These are phyloP conservation scores for Microcebus lehilahytsara DNA, from an alignment of 2,113 vertebrate species.

Conservation along the genomic window DNA sequence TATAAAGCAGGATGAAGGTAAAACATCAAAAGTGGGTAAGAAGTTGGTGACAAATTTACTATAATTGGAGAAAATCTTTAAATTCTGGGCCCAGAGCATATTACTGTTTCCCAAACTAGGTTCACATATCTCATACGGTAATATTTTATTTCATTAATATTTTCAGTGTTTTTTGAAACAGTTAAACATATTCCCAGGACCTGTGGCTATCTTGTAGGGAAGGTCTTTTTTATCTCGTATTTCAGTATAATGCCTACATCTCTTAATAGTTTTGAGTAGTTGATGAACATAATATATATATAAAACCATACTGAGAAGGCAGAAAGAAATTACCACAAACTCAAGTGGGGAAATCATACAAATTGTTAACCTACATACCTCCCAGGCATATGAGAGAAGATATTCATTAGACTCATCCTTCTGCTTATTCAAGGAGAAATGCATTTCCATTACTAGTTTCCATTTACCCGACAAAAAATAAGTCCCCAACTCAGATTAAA, in stretches of 20 bases:
- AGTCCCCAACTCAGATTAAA: background rate
- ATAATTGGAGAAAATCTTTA: background rate
- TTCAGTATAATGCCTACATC: background rate
- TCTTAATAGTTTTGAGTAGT: background rate
- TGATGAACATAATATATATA: background rate
- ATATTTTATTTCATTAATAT: background rate
- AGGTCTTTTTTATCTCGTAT: background rate
- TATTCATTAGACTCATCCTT: background rate
- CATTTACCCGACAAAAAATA: background rate
- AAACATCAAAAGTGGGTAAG: background rate
- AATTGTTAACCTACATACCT: background rate
- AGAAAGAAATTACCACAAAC: background rate
- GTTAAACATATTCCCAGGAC: background rate
- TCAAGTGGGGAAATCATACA: background rate
- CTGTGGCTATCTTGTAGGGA: background rate
- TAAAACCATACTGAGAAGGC: background rate
- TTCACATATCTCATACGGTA: background rate
- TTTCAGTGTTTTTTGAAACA: background rate
- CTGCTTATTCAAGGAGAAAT: background rate
- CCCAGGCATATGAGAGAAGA: background rate
- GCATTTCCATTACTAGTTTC: background rate
- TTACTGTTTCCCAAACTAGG: background rate
- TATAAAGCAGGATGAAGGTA: background rate
- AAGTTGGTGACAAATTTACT: background rate
- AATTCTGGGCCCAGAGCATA: background rate